Percentiles rank a stretch among this genome's conserved stretches.
These are phyloP conservation scores for Sciurus carolinensis DNA, from an alignment of 2,797 vertebrate genomes.

Conservation along the genomic window DNA sequence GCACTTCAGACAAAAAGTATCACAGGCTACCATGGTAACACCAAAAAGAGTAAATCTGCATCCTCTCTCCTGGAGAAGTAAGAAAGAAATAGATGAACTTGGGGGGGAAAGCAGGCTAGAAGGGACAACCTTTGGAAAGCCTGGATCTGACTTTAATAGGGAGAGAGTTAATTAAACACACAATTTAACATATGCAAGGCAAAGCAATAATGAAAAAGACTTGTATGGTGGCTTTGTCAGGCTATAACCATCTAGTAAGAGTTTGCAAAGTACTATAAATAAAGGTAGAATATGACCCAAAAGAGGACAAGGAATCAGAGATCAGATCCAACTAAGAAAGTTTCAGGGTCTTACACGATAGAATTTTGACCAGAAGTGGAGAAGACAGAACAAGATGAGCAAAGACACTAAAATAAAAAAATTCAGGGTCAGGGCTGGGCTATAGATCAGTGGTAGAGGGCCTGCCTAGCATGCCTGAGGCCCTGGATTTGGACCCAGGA, in stretches of 20 bases:
- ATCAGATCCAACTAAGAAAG: slow-evolving; percentile 30
- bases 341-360: neutral
- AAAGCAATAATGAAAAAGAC: slow-evolving; percentile 53
- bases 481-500: neutral
- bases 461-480: neutral
- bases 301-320: neutral
- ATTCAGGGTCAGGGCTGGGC: neutral
- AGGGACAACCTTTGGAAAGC: slow-evolving; percentile 2
- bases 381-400: neutral
- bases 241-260: slow-evolving; percentile 7
- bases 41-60: slow-evolving; percentile 67
- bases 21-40: slow-evolving; percentile 83
- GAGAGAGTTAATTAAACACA: slow-evolving; percentile 41
- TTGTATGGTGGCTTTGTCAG: neutral
- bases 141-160: slow-evolving; percentile 45
- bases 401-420: neutral
- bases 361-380: slow-evolving; percentile 13
- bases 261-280: slow-evolving; percentile 60
- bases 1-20: slow-evolving; percentile 75
- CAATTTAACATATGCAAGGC: neutral
- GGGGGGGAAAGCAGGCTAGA: slow-evolving; percentile 21
- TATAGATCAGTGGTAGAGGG: neutral
- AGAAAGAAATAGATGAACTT: slow-evolving; percentile 58
- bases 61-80: slow-evolving; percentile 51
- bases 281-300: slow-evolving; percentile 38